Conservation (phyloP, 2,888 invertebrate genomes). For the Mactromeris polynyma region DNA sequence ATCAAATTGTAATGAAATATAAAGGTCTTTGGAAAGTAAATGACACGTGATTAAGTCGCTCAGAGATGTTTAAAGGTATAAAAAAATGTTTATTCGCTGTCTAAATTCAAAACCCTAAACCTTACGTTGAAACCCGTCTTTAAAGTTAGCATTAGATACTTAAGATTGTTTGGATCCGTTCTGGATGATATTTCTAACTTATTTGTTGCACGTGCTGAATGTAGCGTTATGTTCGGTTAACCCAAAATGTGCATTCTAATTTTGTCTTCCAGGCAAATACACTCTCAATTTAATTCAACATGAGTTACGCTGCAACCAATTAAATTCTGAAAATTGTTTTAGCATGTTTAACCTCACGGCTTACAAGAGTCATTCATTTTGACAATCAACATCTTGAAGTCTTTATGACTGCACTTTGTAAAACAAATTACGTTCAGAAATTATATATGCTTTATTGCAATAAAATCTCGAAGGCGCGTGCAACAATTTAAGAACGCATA, state of each 20-base stretch:
- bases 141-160: not conserved
- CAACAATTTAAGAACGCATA: slow-evolving; percentile 7
- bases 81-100: not conserved
- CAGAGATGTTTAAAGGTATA: slow-evolving; percentile 6
- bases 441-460: slow-evolving; percentile 19
- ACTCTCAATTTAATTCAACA: not conserved
- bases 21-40: slow-evolving; percentile 36
- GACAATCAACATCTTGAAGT: slow-evolving; percentile 45
- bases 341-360: slow-evolving; percentile 19
- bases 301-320: slow-evolving; percentile 11
- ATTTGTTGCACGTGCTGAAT: not conserved
- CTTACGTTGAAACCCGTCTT: not conserved
- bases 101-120: not conserved
- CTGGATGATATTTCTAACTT: not conserved
- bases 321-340: slow-evolving; percentile 14
- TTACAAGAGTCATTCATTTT: slow-evolving; percentile 34
- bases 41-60: slow-evolving; percentile 45
- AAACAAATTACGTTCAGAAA: slow-evolving; percentile 36
- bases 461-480: slow-evolving; percentile 40
- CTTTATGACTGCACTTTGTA: slow-evolving; percentile 38
- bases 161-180: not conserved
- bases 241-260: not conserved
- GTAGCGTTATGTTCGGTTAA: not conserved
- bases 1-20: slow-evolving; percentile 55
- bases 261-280: slow-evolving; percentile 8